Evolutionary conservation across 2,113 vertebrate genomes (phyloP).

Genomic region (Bathybates hornii): DNA sequence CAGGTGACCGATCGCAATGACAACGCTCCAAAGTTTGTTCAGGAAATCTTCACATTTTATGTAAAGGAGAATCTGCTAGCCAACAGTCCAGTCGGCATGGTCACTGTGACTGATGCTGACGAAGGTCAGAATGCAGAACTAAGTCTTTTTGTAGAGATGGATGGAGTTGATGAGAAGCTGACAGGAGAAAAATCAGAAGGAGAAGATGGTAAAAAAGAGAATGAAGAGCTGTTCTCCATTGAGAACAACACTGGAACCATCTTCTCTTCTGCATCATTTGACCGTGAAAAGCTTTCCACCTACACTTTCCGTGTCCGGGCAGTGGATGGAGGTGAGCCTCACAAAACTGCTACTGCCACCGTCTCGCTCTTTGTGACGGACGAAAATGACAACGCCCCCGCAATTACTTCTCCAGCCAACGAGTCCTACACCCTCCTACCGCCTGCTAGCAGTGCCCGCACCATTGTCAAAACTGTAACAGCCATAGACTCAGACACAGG

Average conservation of each 20-base stretch:
- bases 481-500: conserved; percentile 85
- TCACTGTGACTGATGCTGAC: conserved; percentile 93
- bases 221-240: conserved; percentile 78
- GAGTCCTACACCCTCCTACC: conserved; percentile 86
- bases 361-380: conserved; percentile 94
- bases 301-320: conserved; percentile 93
- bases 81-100: conserved; percentile 97
- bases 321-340: conserved; percentile 87
- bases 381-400: conserved; percentile 92
- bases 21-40: conserved; percentile 93
- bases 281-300: conserved; percentile 85
- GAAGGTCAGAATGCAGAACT: conserved; percentile 89
- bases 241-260: conserved; percentile 97
- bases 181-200: conserved; percentile 59
- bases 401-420: conserved; percentile 82
- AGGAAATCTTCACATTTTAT: conserved; percentile 95
- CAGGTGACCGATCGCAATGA: conserved; percentile 91
- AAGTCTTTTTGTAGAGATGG: conserved; percentile 83
- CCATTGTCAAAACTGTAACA: conserved; percentile 82
- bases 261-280: conserved; percentile 86
- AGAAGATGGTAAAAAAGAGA: conserved; percentile 47
- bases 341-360: conserved; percentile 85
- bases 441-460: conserved; percentile 84
- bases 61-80: conserved; percentile 95
- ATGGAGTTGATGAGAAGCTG: conserved; percentile 56